Evolutionary conservation across 2,113 vertebrate species (phyloP).

Genomic region (Sterrhoptilus dennistouni): DNA sequence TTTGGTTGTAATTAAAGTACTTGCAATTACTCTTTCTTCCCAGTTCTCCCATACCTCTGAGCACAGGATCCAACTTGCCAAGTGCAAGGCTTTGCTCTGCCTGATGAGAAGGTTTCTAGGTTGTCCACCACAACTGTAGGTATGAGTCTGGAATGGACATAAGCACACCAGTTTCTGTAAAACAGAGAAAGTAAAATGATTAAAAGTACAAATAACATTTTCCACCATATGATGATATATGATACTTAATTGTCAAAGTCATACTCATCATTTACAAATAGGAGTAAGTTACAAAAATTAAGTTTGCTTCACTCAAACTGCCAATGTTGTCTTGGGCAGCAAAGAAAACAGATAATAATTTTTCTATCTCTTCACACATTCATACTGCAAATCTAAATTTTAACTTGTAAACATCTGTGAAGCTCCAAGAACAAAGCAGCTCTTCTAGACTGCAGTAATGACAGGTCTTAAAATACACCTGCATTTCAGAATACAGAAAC

Average conservation of each 20-base stretch:
- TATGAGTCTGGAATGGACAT: constrained; percentile 77
- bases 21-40: background rate
- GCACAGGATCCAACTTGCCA: constrained; percentile 69
- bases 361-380: background rate
- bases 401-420: background rate
- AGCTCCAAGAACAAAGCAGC: background rate
- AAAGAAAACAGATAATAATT: background rate
- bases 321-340: background rate
- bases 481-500: background rate
- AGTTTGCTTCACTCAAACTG: background rate
- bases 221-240: background rate
- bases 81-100: constrained; percentile 59
- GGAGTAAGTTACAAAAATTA: background rate
- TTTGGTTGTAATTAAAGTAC: background rate
- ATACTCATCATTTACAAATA: background rate
- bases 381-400: background rate
- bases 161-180: constrained; percentile 83
- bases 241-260: background rate
- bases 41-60: constrained; percentile 64
- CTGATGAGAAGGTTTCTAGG: constrained; percentile 58
- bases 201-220: background rate
- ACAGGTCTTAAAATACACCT: background rate
- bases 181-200: background rate
- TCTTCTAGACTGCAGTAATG: background rate
- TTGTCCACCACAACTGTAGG: constrained; percentile 74